A percentile compares a stretch with the other conserved stretches of the same genome.
These are phyloP conservation scores for Lycorma delicatula DNA, from an alignment of 1,140 invertebrate species.

Conservation along the genomic window DNA sequence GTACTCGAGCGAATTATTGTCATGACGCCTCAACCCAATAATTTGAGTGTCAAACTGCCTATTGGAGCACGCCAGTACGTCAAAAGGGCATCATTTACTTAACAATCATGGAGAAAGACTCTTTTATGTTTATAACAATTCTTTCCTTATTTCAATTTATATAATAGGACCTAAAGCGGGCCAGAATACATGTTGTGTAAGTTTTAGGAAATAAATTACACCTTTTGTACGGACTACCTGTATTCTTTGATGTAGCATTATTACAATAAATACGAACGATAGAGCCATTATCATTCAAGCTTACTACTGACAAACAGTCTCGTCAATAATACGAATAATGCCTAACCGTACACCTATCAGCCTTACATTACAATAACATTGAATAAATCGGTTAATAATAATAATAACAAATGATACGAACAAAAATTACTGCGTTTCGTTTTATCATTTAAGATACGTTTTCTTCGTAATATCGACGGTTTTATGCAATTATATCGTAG, in stretches of 20 bases:
- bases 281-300: conserved; percentile 3
- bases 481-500: no score
- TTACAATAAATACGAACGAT: no score
- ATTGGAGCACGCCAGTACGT: not conserved
- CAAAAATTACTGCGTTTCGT: no score
- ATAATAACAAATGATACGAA: no score
- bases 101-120: not conserved
- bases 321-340: no score
- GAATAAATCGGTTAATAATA: no score
- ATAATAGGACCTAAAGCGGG: not conserved
- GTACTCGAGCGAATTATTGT: not conserved
- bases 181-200: not conserved
- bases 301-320: no score
- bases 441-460: no score
- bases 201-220: conserved; percentile 2
- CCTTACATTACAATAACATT: no score
- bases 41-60: conserved; percentile 1
- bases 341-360: no score
- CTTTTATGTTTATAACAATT: not conserved
- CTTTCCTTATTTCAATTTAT: conserved; percentile 2
- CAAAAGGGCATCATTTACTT: conserved; percentile 2
- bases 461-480: no score
- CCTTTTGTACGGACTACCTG: not conserved
- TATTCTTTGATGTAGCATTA: no score
- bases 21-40: not conserved